Percentiles rank a stretch among this genome's conserved stretches.
phyloP scores from a whole-genome alignment of 2,888 invertebrate genomes.

The Lasioglossum lativentre region DNA sequence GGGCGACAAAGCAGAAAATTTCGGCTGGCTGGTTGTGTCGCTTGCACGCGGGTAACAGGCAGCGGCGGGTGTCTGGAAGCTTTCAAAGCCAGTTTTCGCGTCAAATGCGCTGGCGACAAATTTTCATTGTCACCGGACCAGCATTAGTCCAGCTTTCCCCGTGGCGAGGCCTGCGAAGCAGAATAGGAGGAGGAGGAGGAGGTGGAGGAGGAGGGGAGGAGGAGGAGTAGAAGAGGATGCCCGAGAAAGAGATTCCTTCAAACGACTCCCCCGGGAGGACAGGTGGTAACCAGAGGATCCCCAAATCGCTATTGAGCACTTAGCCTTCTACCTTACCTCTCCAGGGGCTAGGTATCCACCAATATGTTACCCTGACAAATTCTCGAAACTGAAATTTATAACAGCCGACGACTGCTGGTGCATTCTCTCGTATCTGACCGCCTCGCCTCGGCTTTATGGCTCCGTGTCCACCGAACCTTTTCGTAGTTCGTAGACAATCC shows the following conservation, averaged over 20 bases:
- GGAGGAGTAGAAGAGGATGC: conserved; percentile 22
- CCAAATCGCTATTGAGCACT: conserved; percentile 67
- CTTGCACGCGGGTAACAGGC: conserved; percentile 8
- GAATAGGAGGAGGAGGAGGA: conserved; percentile 31
- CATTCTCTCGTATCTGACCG: conserved; percentile 49
- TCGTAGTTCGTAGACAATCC: conserved; percentile 10
- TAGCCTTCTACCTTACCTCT: conserved; percentile 58
- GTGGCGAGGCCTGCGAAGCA: conserved; percentile 6
- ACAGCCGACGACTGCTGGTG: conserved; percentile 56
- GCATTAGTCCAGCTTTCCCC: conserved; percentile 51
- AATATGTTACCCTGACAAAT: conserved; percentile 78
- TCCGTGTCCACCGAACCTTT: not conserved
- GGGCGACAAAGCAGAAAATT: conserved; percentile 82
- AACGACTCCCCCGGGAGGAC: conserved; percentile 74
- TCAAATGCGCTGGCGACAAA: conserved; percentile 83
- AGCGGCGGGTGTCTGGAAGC: conserved; percentile 22
- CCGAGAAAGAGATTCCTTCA: conserved; percentile 61
- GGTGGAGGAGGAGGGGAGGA: conserved; percentile 9
- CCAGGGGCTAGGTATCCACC: conserved; percentile 50
- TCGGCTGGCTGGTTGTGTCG: conserved; percentile 50
- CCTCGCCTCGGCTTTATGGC: conserved; percentile 27
- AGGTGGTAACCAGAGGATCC: conserved; percentile 79
- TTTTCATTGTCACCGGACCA: conserved; percentile 79
- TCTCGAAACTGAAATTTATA: conserved; percentile 79
- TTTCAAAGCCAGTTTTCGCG: conserved; percentile 81